Percentiles rank a stretch among this genome's conserved stretches.
Evolutionary conservation across 2,888 invertebrate genomes (phyloP).

Genomic region (Melinopterus prodromus): DNA sequence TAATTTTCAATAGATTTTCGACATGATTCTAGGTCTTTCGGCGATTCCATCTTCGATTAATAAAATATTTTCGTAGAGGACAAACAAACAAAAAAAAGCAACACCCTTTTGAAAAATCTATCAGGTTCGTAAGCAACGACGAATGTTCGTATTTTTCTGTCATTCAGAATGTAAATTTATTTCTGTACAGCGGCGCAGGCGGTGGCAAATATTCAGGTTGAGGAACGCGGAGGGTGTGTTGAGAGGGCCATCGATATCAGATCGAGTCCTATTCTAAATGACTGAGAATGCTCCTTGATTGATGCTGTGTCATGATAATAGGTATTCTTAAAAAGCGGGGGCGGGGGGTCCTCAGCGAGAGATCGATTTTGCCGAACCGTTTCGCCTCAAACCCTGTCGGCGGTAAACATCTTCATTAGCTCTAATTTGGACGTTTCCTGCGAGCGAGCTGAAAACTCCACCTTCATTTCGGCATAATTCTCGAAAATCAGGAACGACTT

Average conservation of each 20-base stretch:
- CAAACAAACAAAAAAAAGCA: too few relatives aligned
- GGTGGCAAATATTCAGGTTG: background rate
- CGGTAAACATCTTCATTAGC: background rate
- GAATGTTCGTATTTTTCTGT: background rate
- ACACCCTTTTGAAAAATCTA: too few relatives aligned
- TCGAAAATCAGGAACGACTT: too few relatives aligned
- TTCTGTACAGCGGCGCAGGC: background rate
- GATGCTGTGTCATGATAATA: constrained; percentile 44
- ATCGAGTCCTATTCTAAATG: constrained; percentile 38
- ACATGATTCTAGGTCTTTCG: too few relatives aligned
- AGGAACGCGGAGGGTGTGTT: background rate
- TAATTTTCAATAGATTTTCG: too few relatives aligned
- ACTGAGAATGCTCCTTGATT: constrained; percentile 41
- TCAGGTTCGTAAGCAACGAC: background rate
- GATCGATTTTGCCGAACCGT: background rate
- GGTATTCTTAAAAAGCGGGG: constrained; percentile 41
- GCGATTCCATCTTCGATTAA: too few relatives aligned
- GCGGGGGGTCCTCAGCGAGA: constrained; percentile 16
- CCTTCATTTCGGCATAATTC: too few relatives aligned
- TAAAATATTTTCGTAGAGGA: too few relatives aligned
- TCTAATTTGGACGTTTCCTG: background rate
- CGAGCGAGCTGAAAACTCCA: background rate
- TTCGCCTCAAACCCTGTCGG: background rate
- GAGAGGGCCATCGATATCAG: background rate
- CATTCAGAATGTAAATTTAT: background rate